These are phyloP conservation scores for Caenorhabditis japonica DNA, from an alignment of 2,888 invertebrate species.

Conservation along the genomic window DNA sequence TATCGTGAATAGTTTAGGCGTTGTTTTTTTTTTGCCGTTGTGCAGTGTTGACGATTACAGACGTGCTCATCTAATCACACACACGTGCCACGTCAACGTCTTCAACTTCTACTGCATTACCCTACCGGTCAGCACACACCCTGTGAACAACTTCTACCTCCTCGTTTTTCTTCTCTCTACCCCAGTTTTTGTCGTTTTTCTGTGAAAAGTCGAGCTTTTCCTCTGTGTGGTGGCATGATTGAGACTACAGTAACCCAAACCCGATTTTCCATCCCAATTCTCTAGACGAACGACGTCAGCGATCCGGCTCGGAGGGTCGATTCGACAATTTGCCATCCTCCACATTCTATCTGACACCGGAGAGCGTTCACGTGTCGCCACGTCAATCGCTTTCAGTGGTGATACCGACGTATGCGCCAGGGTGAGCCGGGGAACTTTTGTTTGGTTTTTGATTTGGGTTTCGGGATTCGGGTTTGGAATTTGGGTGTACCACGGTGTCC, in stretches of 20 bases:
- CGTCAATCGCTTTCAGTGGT: slow-evolving; percentile 42
- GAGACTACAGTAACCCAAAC: not conserved
- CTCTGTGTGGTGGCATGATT: no score
- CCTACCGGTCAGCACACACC: slow-evolving; percentile 38
- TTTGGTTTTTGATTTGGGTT: not conserved
- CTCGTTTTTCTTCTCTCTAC: slow-evolving; percentile 16
- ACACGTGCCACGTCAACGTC: slow-evolving; percentile 16
- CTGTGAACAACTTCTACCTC: slow-evolving; percentile 36
- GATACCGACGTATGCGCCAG: slow-evolving; percentile 33
- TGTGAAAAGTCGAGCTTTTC: slow-evolving; percentile 16
- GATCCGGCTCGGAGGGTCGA: slow-evolving; percentile 44
- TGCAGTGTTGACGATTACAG: no score
- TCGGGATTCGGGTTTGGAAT: not conserved
- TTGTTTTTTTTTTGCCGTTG: not conserved
- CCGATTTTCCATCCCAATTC: no score
- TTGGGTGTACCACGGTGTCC: no score
- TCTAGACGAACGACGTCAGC: slow-evolving; percentile 29
- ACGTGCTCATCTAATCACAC: slow-evolving; percentile 45
- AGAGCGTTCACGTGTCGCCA: slow-evolving; percentile 24
- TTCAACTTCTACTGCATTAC: slow-evolving; percentile 11
- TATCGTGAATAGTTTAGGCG: slow-evolving; percentile 2
- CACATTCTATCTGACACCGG: slow-evolving; percentile 33
- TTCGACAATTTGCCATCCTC: slow-evolving; percentile 33
- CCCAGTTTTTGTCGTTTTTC: slow-evolving; percentile 7
- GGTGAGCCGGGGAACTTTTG: no score